A percentile compares a stretch with the other conserved stretches of the same genome.
These are phyloP conservation scores for Helicoverpa assulta DNA, from an alignment of 2,888 invertebrate genomes.

Conservation along the genomic window DNA sequence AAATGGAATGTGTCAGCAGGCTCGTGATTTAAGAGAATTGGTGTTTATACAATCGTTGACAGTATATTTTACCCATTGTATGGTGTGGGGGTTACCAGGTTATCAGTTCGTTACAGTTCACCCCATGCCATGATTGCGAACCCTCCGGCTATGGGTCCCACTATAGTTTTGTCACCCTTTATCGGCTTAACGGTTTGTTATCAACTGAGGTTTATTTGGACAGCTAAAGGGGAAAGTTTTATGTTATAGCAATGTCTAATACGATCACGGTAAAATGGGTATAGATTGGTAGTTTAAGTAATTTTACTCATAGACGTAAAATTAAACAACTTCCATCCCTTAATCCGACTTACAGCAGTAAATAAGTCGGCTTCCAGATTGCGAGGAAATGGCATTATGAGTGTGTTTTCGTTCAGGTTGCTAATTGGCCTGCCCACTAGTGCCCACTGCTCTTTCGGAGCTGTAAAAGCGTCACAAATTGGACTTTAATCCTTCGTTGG, in stretches of 20 bases:
- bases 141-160: background rate
- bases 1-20: constrained; percentile 56
- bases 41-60: constrained; percentile 33
- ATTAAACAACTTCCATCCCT: background rate
- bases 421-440: constrained; percentile 20
- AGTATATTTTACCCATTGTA: constrained; percentile 22
- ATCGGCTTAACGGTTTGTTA: background rate
- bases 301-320: background rate
- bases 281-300: too few relatives aligned
- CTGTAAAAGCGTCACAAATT: constrained; percentile 12
- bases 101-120: background rate
- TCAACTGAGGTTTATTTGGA: constrained; percentile 2
- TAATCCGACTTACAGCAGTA: background rate
- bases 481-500: constrained; percentile 10
- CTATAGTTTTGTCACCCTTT: constrained; percentile 1
- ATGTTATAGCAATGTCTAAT: background rate
- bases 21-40: constrained; percentile 45
- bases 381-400: background rate
- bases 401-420: background rate
- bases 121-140: background rate
- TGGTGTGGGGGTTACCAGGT: constrained; percentile 19
- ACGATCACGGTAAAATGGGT: background rate
- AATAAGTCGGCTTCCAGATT: background rate
- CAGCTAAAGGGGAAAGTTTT: background rate
- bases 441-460: constrained; percentile 2